These are phyloP conservation scores for Drosophila flavopinicola DNA, from an alignment of 2,888 invertebrate genomes.

Conservation along the genomic window DNA sequence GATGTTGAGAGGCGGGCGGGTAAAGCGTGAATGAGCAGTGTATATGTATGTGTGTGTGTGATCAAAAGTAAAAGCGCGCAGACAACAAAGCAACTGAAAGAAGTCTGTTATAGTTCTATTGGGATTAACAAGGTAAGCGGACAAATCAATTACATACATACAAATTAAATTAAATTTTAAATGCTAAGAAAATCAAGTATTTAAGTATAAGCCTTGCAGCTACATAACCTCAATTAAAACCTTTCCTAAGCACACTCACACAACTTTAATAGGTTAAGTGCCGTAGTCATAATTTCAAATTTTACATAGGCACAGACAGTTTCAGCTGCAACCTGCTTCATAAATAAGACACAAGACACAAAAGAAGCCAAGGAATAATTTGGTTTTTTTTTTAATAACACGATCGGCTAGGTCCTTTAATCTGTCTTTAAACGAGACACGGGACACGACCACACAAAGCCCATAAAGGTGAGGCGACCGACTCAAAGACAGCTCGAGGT, in stretches of 20 bases:
- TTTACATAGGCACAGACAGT: slow-evolving; percentile 34
- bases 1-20: no score
- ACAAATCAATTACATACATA: no score
- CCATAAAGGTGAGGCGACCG: slow-evolving; percentile 63
- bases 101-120: no score
- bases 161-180: no score
- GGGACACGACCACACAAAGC: slow-evolving; percentile 76
- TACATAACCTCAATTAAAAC: slow-evolving; percentile 1
- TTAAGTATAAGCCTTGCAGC: slow-evolving; percentile 1
- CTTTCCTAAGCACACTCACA: neutral
- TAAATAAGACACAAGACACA: slow-evolving; percentile 56
- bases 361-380: slow-evolving; percentile 51
- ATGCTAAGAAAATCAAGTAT: no score
- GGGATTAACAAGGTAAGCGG: no score
- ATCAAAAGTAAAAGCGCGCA: no score
- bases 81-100: no score
- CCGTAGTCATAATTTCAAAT: slow-evolving; percentile 29
- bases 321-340: slow-evolving; percentile 59
- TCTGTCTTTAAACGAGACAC: slow-evolving; percentile 70
- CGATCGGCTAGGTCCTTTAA: slow-evolving; percentile 68
- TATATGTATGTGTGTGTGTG: no score
- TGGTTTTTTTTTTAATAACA: slow-evolving; percentile 65
- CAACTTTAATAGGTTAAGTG: slow-evolving; percentile 31
- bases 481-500: slow-evolving; percentile 35
- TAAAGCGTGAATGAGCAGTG: no score